Percentiles rank a stretch among this genome's conserved stretches.
phyloP scores from a whole-genome alignment of 2,888 invertebrate species.

The Trichacis sp. region DNA sequence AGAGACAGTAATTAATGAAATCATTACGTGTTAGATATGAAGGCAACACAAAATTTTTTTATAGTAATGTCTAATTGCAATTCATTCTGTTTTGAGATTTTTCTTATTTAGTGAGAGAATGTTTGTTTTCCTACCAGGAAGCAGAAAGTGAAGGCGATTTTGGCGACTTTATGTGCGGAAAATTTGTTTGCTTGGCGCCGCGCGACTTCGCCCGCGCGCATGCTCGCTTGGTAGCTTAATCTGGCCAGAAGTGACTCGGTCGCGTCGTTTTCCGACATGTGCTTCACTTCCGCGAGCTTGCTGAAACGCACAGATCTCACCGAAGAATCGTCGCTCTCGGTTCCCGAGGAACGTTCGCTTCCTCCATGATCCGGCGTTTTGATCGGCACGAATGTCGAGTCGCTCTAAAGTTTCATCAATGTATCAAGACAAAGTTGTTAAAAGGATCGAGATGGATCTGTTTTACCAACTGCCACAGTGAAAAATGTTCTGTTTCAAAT shows the following conservation, averaged over 20 bases:
- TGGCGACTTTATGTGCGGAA: constrained; percentile 81
- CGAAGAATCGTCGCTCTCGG: constrained; percentile 88
- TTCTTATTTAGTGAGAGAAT: too few species aligned
- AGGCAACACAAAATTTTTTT: too few species aligned
- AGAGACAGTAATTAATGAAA: too few species aligned
- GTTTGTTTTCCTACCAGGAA: constrained; percentile 83
- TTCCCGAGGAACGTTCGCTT: constrained; percentile 77
- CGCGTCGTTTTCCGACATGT: constrained; percentile 91
- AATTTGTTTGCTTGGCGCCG: constrained; percentile 82
- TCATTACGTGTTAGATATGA: too few species aligned
- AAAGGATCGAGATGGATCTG: too few species aligned
- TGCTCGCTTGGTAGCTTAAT: constrained; percentile 92
- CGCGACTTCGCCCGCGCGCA: constrained; percentile 85
- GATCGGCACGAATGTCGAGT: constrained; percentile 92
- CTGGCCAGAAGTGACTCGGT: constrained; percentile 93
- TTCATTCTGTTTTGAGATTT: too few species aligned
- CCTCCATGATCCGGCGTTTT: constrained; percentile 76
- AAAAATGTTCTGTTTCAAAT: too few species aligned
- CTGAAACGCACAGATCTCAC: constrained; percentile 90
- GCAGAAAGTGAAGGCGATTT: constrained; percentile 88
- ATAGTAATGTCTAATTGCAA: too few species aligned
- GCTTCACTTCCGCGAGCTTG: constrained; percentile 89
- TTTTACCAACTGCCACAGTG: too few species aligned
- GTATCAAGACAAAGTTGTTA: too few species aligned
- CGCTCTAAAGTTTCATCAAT: too few species aligned